These are phyloP conservation scores for Luffia ferchaultella DNA, from an alignment of 2,888 invertebrate genomes.

Conservation along the genomic window DNA sequence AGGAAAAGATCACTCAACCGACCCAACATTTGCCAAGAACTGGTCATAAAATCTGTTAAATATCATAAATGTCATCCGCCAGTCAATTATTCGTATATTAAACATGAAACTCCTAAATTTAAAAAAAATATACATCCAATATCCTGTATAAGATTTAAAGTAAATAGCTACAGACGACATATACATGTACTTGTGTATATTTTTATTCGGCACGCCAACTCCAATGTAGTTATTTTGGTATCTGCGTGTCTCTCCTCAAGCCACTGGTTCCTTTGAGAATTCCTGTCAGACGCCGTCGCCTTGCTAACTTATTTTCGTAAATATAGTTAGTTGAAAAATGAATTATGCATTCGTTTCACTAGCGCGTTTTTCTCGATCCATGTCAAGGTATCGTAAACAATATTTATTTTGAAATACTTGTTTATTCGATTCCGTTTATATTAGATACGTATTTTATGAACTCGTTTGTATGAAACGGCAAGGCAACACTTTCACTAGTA, in stretches of 20 bases:
- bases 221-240: constrained; percentile 49
- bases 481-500: too few relatives aligned
- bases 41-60: neutral
- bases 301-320: constrained; percentile 22
- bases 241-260: constrained; percentile 13
- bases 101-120: too few relatives aligned
- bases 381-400: neutral
- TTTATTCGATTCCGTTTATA: too few relatives aligned
- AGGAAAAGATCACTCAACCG: too few relatives aligned
- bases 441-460: too few relatives aligned
- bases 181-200: constrained; percentile 42
- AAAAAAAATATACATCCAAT: too few relatives aligned
- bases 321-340: constrained; percentile 6
- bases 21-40: neutral
- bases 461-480: too few relatives aligned
- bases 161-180: neutral
- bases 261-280: constrained; percentile 25
- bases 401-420: neutral
- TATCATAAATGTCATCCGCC: neutral
- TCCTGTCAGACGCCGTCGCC: constrained; percentile 17
- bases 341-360: constrained; percentile 1
- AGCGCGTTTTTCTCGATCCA: neutral
- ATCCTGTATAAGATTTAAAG: too few relatives aligned
- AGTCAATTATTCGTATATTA: too few relatives aligned
- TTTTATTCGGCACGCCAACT: constrained; percentile 41